Base-by-base conservation (phyloP, 2,888 invertebrate genomes). In the Xanthorhoe spadicearia region DNA sequence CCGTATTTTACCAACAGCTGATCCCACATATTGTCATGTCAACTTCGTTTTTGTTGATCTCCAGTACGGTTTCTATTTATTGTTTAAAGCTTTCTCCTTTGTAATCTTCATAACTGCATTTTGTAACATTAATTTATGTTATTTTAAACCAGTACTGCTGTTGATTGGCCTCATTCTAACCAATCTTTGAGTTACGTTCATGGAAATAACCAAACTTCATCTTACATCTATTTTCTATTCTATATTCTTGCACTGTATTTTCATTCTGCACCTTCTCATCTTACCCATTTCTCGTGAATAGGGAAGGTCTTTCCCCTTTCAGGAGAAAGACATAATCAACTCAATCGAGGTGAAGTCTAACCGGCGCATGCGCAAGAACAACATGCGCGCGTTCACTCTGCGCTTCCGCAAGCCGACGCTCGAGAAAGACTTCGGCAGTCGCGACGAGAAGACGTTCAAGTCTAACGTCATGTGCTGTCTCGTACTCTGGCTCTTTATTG, bases 381-480 rank as follows among this genome's bases (percentile, higher is more conserved):
- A 99, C 88, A 97, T 99, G 81, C 96, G 96, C 80, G 93, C 96
- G 4, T 96, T 98, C 96, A 97, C 97, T 6, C 94, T 99, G 69
- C 95, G 96, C 70, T 99, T 99, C 91, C 96, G 96, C 63, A 96
- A 97, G 70, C 90, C 94, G 46, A 94, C 95, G 17, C 95, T 98
- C 79, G 99, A 99, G 88, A 93, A 94, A 38, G 96, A 97, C 95
- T 99, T 98, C 87, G 96, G 96, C 70, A 95, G 96, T 82, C 94
- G 97, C 63, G 95, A 97, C 61, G 98, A 99, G 90, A 96, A 96
- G 78, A 98, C 98, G 95, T 98, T 98, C 92, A 97, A 98, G 83
- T 98, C 98, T 15, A 98, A 99, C 86, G 97, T 98, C 94, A 94
- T 98, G 83, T 98, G 98, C 90, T 97, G 98, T 79, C 96, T 97